phyloP scores from a whole-genome alignment of 2,888 invertebrate genomes.

The Anodontia alba region DNA sequence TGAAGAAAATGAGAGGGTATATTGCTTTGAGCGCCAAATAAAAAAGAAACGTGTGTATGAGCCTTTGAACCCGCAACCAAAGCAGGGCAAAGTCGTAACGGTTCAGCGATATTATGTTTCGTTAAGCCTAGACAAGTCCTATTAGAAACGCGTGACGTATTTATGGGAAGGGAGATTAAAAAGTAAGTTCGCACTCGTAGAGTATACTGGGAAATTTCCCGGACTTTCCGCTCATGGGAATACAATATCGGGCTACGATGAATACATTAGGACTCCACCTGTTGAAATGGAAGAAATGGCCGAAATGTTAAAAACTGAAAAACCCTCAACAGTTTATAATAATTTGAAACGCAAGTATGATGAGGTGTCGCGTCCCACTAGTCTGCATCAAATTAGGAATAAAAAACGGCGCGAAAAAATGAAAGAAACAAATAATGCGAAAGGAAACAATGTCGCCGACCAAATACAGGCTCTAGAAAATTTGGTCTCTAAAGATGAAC shows the following conservation, averaged over 20 bases:
- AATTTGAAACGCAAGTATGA: not conserved
- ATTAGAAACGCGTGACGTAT: not conserved
- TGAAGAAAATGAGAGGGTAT: conserved; percentile 25
- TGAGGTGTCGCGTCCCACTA: conserved; percentile 6
- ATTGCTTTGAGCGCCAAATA: conserved; percentile 18
- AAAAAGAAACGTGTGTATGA: not conserved
- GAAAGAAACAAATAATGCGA: not conserved
- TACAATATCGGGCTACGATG: not conserved
- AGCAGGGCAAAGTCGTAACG: conserved; percentile 10
- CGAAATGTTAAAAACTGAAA: not conserved
- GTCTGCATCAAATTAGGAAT: not conserved
- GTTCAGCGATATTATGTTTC: not conserved
- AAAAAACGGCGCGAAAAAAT: not conserved
- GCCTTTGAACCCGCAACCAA: conserved; percentile 18
- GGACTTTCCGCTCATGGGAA: conserved; percentile 16
- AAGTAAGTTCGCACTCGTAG: not conserved
- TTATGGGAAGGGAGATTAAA: not conserved
- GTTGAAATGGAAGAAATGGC: conserved; percentile 4
- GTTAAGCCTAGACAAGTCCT: not conserved
- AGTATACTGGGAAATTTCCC: conserved; percentile 23
- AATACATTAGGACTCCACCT: conserved; percentile 16
- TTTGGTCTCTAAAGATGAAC: conserved; percentile 17
- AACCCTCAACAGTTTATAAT: not conserved
- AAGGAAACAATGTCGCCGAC: conserved; percentile 21
- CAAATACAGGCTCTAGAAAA: conserved; percentile 24